These are phyloP conservation scores for Orchesella cincta DNA, from an alignment of 1,140 invertebrate species.

Conservation along the genomic window DNA sequence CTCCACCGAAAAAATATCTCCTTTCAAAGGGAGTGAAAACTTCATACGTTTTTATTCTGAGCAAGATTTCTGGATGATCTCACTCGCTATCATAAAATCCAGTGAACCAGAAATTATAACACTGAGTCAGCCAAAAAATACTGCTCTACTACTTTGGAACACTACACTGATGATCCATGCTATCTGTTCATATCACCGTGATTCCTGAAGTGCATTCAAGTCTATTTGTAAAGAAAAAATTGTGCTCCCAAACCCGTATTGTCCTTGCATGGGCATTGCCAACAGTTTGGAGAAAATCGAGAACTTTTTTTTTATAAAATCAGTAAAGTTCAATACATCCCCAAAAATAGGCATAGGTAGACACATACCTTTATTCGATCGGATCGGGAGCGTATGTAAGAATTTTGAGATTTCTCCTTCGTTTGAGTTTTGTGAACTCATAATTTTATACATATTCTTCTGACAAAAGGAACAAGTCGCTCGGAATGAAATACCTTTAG, in stretches of 20 bases:
- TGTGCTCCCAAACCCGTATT: too few relatives aligned
- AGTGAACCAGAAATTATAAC: slow-evolving; percentile 22
- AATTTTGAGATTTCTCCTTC: not conserved
- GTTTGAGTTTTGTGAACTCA: not conserved
- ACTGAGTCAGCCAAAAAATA: slow-evolving; percentile 19
- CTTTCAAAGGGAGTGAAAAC: not conserved
- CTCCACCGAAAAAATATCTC: not conserved
- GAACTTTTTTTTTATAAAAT: too few relatives aligned
- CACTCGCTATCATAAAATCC: not conserved
- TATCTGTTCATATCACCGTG: not conserved
- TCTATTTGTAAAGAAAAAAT: too few relatives aligned
- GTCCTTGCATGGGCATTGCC: too few relatives aligned
- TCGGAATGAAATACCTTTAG: slow-evolving; percentile 13
- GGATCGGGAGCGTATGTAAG: too few relatives aligned
- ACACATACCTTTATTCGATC: too few relatives aligned
- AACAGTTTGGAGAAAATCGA: too few relatives aligned
- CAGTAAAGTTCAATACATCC: too few relatives aligned
- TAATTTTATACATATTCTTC: slow-evolving; percentile 11
- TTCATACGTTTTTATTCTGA: not conserved
- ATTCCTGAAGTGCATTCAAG: not conserved
- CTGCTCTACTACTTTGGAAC: slow-evolving; percentile 9
- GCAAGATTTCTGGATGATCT: slow-evolving; percentile 10
- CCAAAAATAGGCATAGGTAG: too few relatives aligned
- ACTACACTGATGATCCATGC: not conserved
- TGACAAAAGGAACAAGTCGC: not conserved